phyloP scores from a whole-genome alignment of 2,888 invertebrate genomes.

The Thecophora atra region DNA sequence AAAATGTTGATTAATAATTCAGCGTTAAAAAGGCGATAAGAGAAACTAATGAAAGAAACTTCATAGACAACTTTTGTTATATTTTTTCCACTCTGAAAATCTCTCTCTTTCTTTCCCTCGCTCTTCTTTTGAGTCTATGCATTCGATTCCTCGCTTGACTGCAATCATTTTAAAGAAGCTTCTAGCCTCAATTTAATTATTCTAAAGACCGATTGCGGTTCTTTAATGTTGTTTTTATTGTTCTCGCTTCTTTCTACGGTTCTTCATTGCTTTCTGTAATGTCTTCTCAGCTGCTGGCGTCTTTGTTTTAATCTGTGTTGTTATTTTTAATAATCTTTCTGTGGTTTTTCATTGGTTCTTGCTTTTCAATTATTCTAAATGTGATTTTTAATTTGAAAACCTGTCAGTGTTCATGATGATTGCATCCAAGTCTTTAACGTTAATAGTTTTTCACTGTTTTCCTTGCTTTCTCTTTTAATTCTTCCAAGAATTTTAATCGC shows the following conservation, averaged over 20 bases:
- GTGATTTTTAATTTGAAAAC: no score
- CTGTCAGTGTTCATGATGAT: no score
- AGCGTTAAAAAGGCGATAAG: no score
- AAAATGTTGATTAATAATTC: no score
- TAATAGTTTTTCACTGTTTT: no score
- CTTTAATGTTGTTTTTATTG: conserved; percentile 17
- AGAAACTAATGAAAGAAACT: no score
- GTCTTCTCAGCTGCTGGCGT: background rate
- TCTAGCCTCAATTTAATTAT: conserved; percentile 33
- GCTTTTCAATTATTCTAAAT: no score
- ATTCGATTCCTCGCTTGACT: conserved; percentile 9
- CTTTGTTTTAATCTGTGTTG: background rate
- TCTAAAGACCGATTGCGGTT: background rate
- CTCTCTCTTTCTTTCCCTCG: background rate
- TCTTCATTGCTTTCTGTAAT: background rate
- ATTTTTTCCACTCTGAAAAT: background rate
- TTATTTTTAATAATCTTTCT: no score
- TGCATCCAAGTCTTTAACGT: no score
- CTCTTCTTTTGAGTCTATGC: background rate
- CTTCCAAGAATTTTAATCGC: no score
- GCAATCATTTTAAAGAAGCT: conserved; percentile 3
- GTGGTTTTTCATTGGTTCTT: no score
- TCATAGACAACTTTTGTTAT: background rate
- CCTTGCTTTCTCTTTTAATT: no score
- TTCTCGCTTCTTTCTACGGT: background rate